Base-by-base conservation (phyloP, 2,113 vertebrate genomes). In the Speoplatyrhinus poulsoni region DNA sequence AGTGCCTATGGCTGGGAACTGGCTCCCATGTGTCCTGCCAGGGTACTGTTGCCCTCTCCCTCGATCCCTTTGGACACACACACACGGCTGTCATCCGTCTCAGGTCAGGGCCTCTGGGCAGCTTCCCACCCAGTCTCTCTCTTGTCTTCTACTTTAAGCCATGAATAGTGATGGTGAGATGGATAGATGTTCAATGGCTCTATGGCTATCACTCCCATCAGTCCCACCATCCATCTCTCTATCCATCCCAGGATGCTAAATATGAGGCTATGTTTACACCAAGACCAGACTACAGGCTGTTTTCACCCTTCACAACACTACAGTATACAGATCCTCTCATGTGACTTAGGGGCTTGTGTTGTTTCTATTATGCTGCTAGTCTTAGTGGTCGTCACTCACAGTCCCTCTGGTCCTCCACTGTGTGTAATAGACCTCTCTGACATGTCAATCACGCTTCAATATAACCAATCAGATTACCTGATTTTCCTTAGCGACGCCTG, bases 71-170 rank as follows among this genome's bases (percentile, higher is more conserved):
- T 93, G 93, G 93, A 94, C 93, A 68, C 90, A 87, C 60, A 69
- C 91, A 90, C 87, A 82, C 87, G 92, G 93, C 93, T 90, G 91
- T 94, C 91, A 95, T 96, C 94, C 93, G 95, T 94, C 95, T 88
- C 92, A 95, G 96, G 95, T 98, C 96, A 97, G 93, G 90, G 91
- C 93, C 95, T 94, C 92, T 94, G 93, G 93, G 92, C 94, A 96
- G 93, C 95, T 98, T 98, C 96, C 96, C 96, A 98, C 95, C 94
- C 80, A 62, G 78, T 67, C 50, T 66, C 57, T 66, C 70, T 53
- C n/a, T n/a, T 13, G 61, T 16, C 61, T 64, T 67, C 9, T 9
- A 12, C 15, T 6, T 12, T 55, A 65, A 82, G 65, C 65, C 59
- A 36, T 60, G 60, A 61, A 54, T 67, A 79, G 60, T 26, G 69